Conservation (phyloP, 2,797 vertebrate genomes). For the Coccyzus lansbergi region DNA sequence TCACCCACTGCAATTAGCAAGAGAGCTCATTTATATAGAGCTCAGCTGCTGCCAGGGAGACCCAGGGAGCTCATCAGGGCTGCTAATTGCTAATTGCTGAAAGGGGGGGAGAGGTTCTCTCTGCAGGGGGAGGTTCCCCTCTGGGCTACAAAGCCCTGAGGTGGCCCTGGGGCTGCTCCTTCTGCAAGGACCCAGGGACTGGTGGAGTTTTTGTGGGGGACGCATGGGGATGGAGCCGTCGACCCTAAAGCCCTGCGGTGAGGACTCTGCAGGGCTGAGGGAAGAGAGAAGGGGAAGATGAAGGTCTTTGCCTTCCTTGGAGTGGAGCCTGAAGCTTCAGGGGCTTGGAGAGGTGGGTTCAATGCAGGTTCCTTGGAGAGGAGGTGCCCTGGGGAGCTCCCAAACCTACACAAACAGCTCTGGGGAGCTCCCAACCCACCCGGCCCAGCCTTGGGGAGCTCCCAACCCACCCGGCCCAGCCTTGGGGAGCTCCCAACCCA, state of each 20-base stretch:
- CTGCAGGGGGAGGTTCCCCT: not conserved
- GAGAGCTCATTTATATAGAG: not conserved
- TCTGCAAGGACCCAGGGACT: accelerated
- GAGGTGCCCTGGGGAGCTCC: no score
- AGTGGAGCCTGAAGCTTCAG: not conserved
- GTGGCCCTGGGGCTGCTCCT: not conserved
- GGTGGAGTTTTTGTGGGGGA: not conserved
- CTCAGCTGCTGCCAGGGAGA: not conserved
- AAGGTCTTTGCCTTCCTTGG: not conserved
- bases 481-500: no score
- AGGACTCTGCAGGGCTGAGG: not conserved
- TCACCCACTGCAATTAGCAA: slow-evolving; percentile 14
- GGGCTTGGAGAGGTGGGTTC: accelerated
- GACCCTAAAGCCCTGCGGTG: not conserved
- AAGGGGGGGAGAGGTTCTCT: not conserved
- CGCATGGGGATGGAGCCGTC: not conserved
- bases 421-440: no score
- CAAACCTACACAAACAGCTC: no score
- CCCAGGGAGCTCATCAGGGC: not conserved
- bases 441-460: no score
- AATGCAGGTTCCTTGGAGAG: accelerated
- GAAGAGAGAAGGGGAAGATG: not conserved
- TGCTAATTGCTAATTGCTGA: not conserved
- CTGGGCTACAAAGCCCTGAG: not conserved
- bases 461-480: no score